Evolutionary conservation across 2,797 vertebrate species (phyloP), one percentile per base, ranked within the genome.

Genomic region (Argyrosomus regius): DNA sequence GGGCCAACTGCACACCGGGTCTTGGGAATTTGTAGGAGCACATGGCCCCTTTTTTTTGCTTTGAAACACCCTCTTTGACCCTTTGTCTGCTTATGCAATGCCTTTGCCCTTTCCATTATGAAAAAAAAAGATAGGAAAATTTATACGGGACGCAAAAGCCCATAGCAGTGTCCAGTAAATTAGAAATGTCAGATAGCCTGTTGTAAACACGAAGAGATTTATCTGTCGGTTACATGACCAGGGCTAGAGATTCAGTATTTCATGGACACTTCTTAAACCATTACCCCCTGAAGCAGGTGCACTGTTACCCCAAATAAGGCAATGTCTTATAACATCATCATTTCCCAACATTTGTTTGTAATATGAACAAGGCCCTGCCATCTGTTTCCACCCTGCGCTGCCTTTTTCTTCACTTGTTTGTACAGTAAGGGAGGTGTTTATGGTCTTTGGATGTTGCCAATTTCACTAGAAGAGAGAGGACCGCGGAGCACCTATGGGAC

Each of bases 341-440:
- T 82, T 88, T 89, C 83, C 85, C 75, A 82, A 77, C 75, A 85
- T 74, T 86, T 86, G 61, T 80, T 84, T 87, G 78, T 68, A 82
- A 80, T 69, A 62, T 69, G 68, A 84, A 59, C 79, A 78, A 24
- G 65, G 73, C 84, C 69, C 75, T 87, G 78, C 84, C 88, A 89
- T 88, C 62, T 93, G 87, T 82, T 90, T 89, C 82, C 73, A 91
- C 77, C 80, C 72, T 49, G 77, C 5, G 6, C 79, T 65, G 83
- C 75, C 67, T 81, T 87, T 82, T 83, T 78, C 85, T 73, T 82
- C 79, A 74, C 43, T 75, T 89, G 82, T 90, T 91, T 92, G 83
- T 85, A 85, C 83, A 88, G 89, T 77, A 85, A 84, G 50, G 24
- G 83, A 91, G 82, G 88, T 91, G 90, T 93, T 94, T 92, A 92